phyloP scores from a whole-genome alignment of 2,888 invertebrate genomes.

The Mythimna ferrago region DNA sequence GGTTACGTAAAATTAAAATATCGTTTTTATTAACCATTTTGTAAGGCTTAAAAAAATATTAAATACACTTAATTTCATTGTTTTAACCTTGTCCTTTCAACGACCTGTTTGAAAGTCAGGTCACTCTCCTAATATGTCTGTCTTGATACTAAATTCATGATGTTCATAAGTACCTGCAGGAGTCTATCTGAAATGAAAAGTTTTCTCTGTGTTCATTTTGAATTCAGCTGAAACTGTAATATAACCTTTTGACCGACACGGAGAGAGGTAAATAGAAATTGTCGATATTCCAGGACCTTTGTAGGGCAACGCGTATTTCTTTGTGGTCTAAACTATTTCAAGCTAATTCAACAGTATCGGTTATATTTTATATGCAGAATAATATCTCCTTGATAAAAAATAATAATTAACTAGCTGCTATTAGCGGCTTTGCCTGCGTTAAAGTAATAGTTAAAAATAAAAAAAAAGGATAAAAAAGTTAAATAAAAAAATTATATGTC shows the following conservation, averaged over 20 bases:
- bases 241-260: constrained; percentile 38
- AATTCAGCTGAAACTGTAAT: constrained; percentile 33
- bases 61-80: neutral
- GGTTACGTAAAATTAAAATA: no score
- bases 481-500: no score
- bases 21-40: neutral
- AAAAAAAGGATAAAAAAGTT: no score
- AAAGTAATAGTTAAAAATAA: no score
- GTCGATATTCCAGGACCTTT: constrained; percentile 3
- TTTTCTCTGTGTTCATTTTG: constrained; percentile 26
- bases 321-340: neutral
- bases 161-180: neutral
- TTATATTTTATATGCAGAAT: neutral
- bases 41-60: neutral
- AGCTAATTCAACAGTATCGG: neutral
- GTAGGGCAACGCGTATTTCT: neutral
- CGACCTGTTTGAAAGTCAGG: neutral
- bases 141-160: constrained; percentile 23
- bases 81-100: neutral
- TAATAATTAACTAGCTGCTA: no score
- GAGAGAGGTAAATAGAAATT: neutral
- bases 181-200: constrained; percentile 37
- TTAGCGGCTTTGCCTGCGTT: no score
- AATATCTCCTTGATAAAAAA: no score
- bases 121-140: constrained; percentile 9